These are phyloP conservation scores for Neuroscelio doddi DNA, from an alignment of 2,888 invertebrate species.

Conservation along the genomic window DNA sequence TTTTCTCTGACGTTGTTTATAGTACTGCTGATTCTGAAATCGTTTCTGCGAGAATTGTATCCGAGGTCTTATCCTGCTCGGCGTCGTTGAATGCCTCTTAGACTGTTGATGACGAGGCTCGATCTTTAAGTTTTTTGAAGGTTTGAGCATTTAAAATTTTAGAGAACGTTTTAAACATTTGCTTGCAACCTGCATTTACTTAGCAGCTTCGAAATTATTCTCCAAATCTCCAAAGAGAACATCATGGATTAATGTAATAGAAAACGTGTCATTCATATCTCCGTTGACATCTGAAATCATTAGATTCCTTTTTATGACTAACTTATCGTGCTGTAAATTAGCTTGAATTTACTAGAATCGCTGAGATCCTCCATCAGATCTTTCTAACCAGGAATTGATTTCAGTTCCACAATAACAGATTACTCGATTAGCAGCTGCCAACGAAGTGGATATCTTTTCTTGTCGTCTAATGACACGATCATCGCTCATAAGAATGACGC, in stretches of 20 bases:
- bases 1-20: background rate
- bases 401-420: background rate
- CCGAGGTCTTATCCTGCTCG: background rate
- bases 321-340: slow-evolving; percentile 25
- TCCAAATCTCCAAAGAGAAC: slow-evolving; percentile 25
- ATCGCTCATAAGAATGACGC: slow-evolving; percentile 13
- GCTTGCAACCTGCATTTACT: slow-evolving; percentile 14
- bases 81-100: background rate
- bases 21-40: background rate
- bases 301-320: slow-evolving; percentile 18
- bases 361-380: slow-evolving; percentile 13
- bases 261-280: slow-evolving; percentile 16
- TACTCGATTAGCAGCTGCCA: slow-evolving; percentile 5
- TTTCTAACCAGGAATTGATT: slow-evolving; percentile 1
- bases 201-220: slow-evolving; percentile 19
- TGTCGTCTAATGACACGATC: slow-evolving; percentile 20
- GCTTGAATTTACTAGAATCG: slow-evolving; percentile 21
- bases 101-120: background rate
- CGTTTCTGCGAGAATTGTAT: background rate
- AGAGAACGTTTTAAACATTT: slow-evolving; percentile 8
- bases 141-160: background rate
- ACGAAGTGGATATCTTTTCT: slow-evolving; percentile 15
- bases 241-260: slow-evolving; percentile 12
- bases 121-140: background rate
- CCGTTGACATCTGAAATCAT: slow-evolving; percentile 16